These are phyloP conservation scores for Orthosia gothica DNA, from an alignment of 2,888 invertebrate genomes.

Conservation along the genomic window DNA sequence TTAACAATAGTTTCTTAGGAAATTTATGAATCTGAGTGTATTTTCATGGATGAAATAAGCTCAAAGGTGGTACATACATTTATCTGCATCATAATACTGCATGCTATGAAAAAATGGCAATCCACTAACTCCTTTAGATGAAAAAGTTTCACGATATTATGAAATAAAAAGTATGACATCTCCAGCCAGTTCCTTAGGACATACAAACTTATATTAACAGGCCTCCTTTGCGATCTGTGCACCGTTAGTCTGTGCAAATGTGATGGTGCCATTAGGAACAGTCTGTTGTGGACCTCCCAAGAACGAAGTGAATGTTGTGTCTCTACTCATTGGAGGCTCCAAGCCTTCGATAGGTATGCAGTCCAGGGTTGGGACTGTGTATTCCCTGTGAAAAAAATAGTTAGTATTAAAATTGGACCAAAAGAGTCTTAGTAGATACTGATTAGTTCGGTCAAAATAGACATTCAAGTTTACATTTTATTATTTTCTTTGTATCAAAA, in stretches of 20 bases:
- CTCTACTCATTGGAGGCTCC: slow-evolving; percentile 89
- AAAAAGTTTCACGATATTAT: not conserved
- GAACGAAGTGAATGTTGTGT: slow-evolving; percentile 90
- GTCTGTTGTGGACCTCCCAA: slow-evolving; percentile 86
- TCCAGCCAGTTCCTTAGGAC: slow-evolving; percentile 25
- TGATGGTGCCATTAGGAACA: slow-evolving; percentile 79
- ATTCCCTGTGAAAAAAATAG: slow-evolving; percentile 81
- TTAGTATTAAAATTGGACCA: too few relatives aligned
- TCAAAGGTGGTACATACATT: slow-evolving; percentile 8
- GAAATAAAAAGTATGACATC: slow-evolving; percentile 1
- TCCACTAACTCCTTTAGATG: not conserved
- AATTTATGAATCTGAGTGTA: slow-evolving; percentile 15
- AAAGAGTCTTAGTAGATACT: too few relatives aligned
- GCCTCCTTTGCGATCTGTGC: slow-evolving; percentile 69
- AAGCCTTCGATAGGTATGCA: slow-evolving; percentile 89
- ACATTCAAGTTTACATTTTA: too few relatives aligned
- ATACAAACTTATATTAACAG: slow-evolving; percentile 63
- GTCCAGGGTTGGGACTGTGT: slow-evolving; percentile 88
- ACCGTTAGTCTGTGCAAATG: slow-evolving; percentile 74
- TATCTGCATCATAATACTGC: slow-evolving; percentile 6
- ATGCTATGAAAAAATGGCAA: slow-evolving; percentile 5
- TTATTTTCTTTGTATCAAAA: too few relatives aligned
- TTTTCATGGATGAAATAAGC: slow-evolving; percentile 34
- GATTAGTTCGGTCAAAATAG: too few relatives aligned
- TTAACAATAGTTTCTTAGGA: slow-evolving; percentile 5